A percentile compares a stretch with the other conserved stretches of the same genome.
These are phyloP conservation scores for Natator depressus DNA, from an alignment of 2,113 vertebrate genomes.

Conservation along the genomic window DNA sequence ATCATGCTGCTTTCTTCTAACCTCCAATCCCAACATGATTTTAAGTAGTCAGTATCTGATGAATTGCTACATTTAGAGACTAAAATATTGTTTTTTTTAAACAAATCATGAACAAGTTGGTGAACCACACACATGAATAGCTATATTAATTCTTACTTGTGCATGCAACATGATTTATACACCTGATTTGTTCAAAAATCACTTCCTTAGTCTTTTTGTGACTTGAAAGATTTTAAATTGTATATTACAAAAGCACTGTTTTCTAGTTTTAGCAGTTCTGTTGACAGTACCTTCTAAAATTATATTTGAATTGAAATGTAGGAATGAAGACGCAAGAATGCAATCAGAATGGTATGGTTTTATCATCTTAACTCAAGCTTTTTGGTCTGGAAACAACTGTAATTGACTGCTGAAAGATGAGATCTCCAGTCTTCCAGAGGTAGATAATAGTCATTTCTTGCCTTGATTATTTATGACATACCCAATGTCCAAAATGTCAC, in stretches of 20 bases:
- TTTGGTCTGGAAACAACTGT: background rate
- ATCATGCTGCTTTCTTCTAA: background rate
- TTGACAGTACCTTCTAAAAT: background rate
- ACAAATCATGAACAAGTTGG: background rate
- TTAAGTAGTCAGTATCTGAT: background rate
- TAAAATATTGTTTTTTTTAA: background rate
- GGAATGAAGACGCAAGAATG: background rate
- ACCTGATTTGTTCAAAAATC: background rate
- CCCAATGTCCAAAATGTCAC: background rate
- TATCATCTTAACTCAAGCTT: background rate
- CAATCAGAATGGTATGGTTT: background rate
- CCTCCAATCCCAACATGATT: background rate
- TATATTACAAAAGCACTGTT: background rate
- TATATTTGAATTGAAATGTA: background rate
- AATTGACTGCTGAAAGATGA: background rate
- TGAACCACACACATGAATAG: background rate
- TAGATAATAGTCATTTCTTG: background rate
- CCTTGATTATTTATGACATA: background rate
- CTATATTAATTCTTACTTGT: background rate
- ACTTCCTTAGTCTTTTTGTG: background rate
- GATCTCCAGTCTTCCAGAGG: background rate
- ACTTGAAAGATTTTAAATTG: background rate
- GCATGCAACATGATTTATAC: background rate
- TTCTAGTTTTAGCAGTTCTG: background rate
- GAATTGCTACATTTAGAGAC: background rate